Conservation (phyloP, 2,888 invertebrate species). For the Scrobipalpa atriplicella region DNA sequence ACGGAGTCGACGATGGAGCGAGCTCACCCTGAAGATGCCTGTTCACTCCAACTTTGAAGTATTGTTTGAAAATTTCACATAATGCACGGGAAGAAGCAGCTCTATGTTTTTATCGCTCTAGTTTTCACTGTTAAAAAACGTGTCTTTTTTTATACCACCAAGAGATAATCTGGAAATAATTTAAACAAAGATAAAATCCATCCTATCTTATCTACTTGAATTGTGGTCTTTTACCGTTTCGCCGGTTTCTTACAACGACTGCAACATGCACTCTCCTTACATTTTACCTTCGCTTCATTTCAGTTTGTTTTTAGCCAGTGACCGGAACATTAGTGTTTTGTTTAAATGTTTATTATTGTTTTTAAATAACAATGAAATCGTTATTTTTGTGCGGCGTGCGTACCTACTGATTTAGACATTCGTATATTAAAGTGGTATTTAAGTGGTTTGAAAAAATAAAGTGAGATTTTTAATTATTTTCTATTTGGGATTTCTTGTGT, state of each 20-base stretch:
- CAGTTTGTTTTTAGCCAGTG: slow-evolving; percentile 9
- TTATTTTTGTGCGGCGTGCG: background rate
- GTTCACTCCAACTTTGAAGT: too few relatives aligned
- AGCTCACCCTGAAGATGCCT: too few relatives aligned
- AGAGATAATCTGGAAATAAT: too few relatives aligned
- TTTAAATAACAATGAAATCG: background rate
- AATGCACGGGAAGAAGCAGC: too few relatives aligned
- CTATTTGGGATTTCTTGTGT: background rate
- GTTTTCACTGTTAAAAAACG: too few relatives aligned
- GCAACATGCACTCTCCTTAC: slow-evolving; percentile 4
- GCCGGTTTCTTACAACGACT: background rate
- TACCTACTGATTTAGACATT: background rate
- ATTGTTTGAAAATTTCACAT: too few relatives aligned
- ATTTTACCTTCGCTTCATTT: background rate
- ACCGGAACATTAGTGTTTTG: background rate
- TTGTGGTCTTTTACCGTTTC: background rate
- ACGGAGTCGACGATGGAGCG: too few relatives aligned
- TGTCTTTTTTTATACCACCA: too few relatives aligned
- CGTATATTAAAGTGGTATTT: too few relatives aligned
- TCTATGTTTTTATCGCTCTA: too few relatives aligned
- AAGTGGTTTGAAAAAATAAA: background rate
- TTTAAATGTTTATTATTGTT: slow-evolving; percentile 11
- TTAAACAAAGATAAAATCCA: too few relatives aligned
- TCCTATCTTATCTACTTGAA: too few relatives aligned
- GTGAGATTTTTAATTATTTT: background rate